Evolutionary conservation across 2,113 vertebrate genomes (phyloP).

Genomic region (Pseudorhombus dupliciocellatus): DNA sequence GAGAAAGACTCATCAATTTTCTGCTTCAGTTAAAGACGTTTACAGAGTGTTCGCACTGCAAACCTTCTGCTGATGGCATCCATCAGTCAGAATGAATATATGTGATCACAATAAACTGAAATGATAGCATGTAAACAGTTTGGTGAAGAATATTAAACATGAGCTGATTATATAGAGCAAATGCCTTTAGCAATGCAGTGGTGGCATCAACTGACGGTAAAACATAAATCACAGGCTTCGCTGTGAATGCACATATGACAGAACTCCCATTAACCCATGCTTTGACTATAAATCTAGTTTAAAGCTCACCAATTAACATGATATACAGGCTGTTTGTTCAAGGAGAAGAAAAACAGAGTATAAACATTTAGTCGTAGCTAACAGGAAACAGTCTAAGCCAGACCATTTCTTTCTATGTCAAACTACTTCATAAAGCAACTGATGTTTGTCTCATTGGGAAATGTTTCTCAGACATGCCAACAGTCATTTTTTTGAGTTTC

Average conservation of each 20-base stretch:
- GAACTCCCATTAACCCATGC: not conserved
- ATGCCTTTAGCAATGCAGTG: not conserved
- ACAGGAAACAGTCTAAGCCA: not conserved
- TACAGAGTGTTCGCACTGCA: not conserved
- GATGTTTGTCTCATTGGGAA: not conserved
- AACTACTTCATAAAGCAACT: conserved; percentile 4
- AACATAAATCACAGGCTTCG: not conserved
- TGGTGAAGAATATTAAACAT: not conserved
- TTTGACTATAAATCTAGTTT: not conserved
- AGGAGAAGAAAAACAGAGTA: too few relatives aligned
- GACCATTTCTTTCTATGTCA: not conserved
- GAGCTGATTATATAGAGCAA: not conserved
- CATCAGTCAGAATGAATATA: not conserved
- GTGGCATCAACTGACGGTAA: not conserved
- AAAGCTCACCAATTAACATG: not conserved
- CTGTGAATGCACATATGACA: not conserved
- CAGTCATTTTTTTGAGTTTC: too few relatives aligned
- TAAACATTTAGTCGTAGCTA: not conserved
- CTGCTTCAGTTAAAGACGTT: not conserved
- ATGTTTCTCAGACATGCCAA: not conserved
- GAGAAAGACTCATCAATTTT: not conserved
- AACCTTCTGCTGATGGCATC: too few relatives aligned
- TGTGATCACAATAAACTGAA: not conserved
- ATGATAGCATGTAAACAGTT: not conserved
- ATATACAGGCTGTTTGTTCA: not conserved